Evolutionary conservation across 2,888 invertebrate genomes (phyloP), one percentile per base, ranked within the genome.

Genomic region (Torymus aiolomorphi): DNA sequence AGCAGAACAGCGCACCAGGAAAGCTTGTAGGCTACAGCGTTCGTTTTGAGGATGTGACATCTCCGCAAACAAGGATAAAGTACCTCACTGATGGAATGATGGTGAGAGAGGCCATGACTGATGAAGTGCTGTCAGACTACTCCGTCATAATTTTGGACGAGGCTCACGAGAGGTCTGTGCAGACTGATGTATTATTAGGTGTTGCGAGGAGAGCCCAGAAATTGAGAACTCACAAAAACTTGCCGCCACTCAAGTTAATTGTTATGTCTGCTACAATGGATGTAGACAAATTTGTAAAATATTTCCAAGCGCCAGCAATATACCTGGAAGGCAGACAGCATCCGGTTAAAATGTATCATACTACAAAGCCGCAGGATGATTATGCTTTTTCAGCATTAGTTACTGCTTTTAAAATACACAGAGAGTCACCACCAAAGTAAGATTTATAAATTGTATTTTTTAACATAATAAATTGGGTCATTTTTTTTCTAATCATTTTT

Each of bases 201-300:
- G 95, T 98, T 86, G 96, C 97, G 0, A 97, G 97, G 90, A 92
- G 94, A 83, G 97, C 97, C 0, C 98, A 98, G 88, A 94, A 93
- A 85, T 92, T 94, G 83, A 92, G 97, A 77, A 92, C 91, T 87
- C 92, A 92, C 59, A 92, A 92, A 85, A 93, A 93, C 80, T 83
- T 93, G 71, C 87, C 91, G 65, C 93, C 93, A 0, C 88, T 97
- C 13, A 97, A 96, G 92, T 91, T 97, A 24, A 93, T 98, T 54
- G 92, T 98, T 67, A 98, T 98, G 95, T 98, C 98, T 0, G 98
- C 98, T 0, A 98, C 98, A 14, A 97, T 98, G 97, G 97, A 98
- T 91, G 97, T 97, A 11, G 97, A 97, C 90, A 95, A 96, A 86
- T 98, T 99, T 90, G 94, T 95, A 54, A 92, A 93, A 82, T 99